A percentile compares a stretch with the other conserved stretches of the same genome.
Evolutionary conservation across 2,113 vertebrate genomes (phyloP).

Genomic region (Platysteira castanea): DNA sequence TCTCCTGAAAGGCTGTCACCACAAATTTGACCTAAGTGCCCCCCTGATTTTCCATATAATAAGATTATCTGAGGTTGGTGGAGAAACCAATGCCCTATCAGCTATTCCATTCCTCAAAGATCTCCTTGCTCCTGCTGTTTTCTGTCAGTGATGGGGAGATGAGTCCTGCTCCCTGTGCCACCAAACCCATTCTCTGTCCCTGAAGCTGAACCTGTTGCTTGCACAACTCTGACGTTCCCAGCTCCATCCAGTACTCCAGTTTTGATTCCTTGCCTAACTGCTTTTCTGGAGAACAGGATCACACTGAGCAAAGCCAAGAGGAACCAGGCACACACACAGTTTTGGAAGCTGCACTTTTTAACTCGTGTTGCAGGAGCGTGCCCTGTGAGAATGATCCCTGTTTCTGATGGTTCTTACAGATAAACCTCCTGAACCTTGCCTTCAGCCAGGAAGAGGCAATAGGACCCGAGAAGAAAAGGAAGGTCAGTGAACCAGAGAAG

Average conservation of each 20-base stretch:
- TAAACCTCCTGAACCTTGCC: conserved; percentile 35
- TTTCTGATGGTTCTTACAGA: conserved; percentile 71
- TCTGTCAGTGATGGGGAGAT: neutral
- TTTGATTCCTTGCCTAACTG: neutral
- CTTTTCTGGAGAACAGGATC: conserved; percentile 22
- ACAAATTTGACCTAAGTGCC: neutral
- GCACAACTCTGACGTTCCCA: neutral
- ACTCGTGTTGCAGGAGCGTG: neutral
- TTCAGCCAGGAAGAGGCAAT: conserved; percentile 61
- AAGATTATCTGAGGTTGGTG: neutral
- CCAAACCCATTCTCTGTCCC: neutral
- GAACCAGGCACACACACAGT: conserved; percentile 28
- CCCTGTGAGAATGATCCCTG: conserved; percentile 21
- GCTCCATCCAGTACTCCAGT: neutral
- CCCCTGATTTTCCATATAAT: neutral
- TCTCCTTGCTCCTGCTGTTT: neutral
- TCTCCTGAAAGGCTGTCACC: neutral
- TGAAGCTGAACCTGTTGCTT: neutral
- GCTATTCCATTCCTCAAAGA: neutral
- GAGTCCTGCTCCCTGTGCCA: neutral
- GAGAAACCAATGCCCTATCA: neutral
- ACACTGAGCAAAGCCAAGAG: neutral
- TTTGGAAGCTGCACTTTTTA: conserved; percentile 44
- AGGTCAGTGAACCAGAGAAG: conserved; percentile 68
- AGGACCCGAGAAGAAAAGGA: conserved; percentile 66